Evolutionary conservation across 2,888 invertebrate genomes (phyloP), one percentile per base, ranked within the genome.

Genomic region (Orchestes rusci): DNA sequence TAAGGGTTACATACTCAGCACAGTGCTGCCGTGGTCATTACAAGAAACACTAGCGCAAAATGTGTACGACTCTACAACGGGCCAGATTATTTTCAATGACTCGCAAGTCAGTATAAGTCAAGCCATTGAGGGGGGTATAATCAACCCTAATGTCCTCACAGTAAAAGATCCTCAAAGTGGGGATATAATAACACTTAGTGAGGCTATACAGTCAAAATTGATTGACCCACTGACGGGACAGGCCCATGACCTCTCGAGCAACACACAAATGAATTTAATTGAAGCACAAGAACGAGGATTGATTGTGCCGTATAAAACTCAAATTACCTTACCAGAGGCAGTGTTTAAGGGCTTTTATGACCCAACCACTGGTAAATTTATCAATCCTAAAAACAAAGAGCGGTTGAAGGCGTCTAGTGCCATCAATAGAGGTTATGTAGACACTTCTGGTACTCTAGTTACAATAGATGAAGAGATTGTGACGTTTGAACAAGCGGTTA

Each of bases 331-430:
- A 18, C 86, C 88, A 1, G 90, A 91, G 70, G 92, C 92, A 2
- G 83, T 93, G n/a, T 85, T 85, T 59, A 84, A 87, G 68, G 91
- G 91, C n/a, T 79, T 87, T 51, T 92, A 91, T 61, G 89, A 94
- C 71, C 83, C 86, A 0, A 77, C 79, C 57, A 82, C 84, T 23
- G 91, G 92, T 34, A 80, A 84, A 60, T 86, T 90, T 61, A 82
- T 82, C 27, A 84, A 85, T 63, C 82, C 87, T 2, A 76, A 80
- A 58, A 84, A 82, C n/a, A 80, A 82, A 56, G 85, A 86, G 65
- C 82, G 84, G 63, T 68, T 91, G 49, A 80, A 82, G 53, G 82
- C 88, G 39, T 84, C 88, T 67, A 80, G 84, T 57, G 92, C 93
- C 41, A 84, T 92, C 60, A 80, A 81, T 61, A 80, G 84, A 60